phyloP scores from a whole-genome alignment of 2,888 invertebrate species.

The Aplocera efformata region DNA sequence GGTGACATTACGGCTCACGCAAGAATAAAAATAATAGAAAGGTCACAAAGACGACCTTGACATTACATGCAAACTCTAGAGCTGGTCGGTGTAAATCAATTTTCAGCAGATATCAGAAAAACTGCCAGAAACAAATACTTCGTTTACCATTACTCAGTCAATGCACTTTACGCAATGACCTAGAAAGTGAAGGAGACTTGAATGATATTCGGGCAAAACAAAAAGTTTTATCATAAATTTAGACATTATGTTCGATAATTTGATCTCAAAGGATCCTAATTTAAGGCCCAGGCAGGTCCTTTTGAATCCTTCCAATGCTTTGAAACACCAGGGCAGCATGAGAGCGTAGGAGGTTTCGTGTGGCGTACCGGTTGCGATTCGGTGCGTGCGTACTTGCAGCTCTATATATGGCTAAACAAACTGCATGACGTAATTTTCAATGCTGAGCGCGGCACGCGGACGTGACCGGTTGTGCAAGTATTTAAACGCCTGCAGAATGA shows the following conservation, averaged over 20 bases:
- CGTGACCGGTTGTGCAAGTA: constrained; percentile 67
- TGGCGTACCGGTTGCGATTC: constrained; percentile 56
- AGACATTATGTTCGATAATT: background rate
- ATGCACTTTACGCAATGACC: constrained; percentile 8
- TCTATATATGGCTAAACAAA: constrained; percentile 71
- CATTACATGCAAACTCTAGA: constrained; percentile 20
- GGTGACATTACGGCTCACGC: constrained; percentile 20
- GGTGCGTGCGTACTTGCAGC: constrained; percentile 52
- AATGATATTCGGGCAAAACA: background rate
- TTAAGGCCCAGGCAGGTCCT: constrained; percentile 32
- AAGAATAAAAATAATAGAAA: constrained; percentile 23
- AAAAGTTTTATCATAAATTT: background rate
- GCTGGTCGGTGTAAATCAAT: constrained; percentile 6
- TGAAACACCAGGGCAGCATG: constrained; percentile 62
- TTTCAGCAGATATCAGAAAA: constrained; percentile 13
- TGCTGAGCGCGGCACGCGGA: constrained; percentile 62
- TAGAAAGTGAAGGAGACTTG: constrained; percentile 4
- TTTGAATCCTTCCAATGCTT: constrained; percentile 60
- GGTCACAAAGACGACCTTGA: constrained; percentile 24
- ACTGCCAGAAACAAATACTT: constrained; percentile 10
- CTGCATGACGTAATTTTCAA: constrained; percentile 71
- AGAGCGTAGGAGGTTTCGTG: constrained; percentile 45
- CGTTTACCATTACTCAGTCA: constrained; percentile 11
- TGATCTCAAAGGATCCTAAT: constrained; percentile 6
- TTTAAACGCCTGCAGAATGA: constrained; percentile 53